These are phyloP conservation scores for Tipula vernalis DNA, from an alignment of 2,888 invertebrate species.

Conservation along the genomic window DNA sequence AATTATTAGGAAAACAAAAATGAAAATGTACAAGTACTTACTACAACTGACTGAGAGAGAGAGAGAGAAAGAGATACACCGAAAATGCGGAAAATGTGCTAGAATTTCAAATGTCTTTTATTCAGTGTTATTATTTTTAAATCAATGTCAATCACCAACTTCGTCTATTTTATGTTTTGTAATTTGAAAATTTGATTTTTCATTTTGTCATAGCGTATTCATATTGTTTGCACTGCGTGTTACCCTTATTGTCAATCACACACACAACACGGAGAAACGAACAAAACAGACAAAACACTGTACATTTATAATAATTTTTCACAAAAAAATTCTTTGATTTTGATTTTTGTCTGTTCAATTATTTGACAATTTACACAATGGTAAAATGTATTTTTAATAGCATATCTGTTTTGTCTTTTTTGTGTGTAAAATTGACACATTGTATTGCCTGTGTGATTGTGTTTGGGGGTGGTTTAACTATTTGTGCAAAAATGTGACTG, in stretches of 20 bases:
- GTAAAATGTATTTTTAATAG: not conserved
- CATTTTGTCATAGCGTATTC: not conserved
- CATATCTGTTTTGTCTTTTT: not conserved
- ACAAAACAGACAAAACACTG: not conserved
- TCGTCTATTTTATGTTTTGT: not conserved
- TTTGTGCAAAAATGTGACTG: not conserved
- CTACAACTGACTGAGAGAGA: not conserved
- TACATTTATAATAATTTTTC: not conserved
- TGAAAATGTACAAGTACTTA: not conserved
- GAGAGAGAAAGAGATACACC: not conserved
- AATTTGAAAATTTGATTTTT: conserved; percentile 4
- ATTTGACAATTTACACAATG: not conserved
- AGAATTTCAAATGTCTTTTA: not conserved
- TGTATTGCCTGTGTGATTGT: not conserved
- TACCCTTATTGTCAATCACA: conserved; percentile 4
- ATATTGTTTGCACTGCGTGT: not conserved
- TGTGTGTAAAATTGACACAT: not conserved
- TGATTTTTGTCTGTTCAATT: not conserved
- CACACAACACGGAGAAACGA: not conserved
- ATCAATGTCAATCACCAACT: not conserved
- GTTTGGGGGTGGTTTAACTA: not conserved
- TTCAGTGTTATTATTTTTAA: not conserved
- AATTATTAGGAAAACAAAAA: not conserved
- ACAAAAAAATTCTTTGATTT: not conserved
- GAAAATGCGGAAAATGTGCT: not conserved